Conservation (phyloP, 1,140 invertebrate genomes). For the Zaprionus lachaisei region DNA sequence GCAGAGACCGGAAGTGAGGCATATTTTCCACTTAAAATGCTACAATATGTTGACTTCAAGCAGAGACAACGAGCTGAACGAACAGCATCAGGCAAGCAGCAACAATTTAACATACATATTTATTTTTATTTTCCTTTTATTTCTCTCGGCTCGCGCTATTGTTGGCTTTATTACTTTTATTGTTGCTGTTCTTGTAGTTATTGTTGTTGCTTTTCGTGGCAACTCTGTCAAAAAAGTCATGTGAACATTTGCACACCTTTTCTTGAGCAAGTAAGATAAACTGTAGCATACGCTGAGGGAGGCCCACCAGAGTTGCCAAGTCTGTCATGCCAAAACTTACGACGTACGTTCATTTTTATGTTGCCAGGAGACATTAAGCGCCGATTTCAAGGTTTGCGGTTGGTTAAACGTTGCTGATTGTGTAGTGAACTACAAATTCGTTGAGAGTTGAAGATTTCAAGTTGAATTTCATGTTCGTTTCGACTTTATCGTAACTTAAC, state of each 20-base stretch:
- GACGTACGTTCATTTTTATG: constrained; percentile 8
- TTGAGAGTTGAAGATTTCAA: not conserved
- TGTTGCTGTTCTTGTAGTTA: constrained; percentile 22
- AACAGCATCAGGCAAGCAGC: constrained; percentile 24
- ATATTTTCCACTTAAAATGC: constrained; percentile 79
- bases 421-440: not conserved
- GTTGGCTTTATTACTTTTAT: constrained; percentile 36
- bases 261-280: constrained; percentile 23
- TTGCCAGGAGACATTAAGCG: not conserved
- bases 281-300: constrained; percentile 2
- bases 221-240: constrained; percentile 53
- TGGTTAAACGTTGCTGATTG: not conserved
- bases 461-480: not conserved
- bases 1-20: constrained; percentile 60
- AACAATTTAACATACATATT: constrained; percentile 42
- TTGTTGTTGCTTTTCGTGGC: constrained; percentile 13
- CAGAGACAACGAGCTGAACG: constrained; percentile 19
- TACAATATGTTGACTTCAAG: constrained; percentile 68
- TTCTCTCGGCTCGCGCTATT: constrained; percentile 53
- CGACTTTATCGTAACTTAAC: no score
- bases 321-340: not conserved
- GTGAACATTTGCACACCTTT: constrained; percentile 62
- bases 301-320: not conserved
- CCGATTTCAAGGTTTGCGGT: not conserved
- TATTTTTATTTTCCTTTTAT: constrained; percentile 66